Base-by-base conservation (phyloP, 2,113 vertebrate species). In the Otocyon megalotis region DNA sequence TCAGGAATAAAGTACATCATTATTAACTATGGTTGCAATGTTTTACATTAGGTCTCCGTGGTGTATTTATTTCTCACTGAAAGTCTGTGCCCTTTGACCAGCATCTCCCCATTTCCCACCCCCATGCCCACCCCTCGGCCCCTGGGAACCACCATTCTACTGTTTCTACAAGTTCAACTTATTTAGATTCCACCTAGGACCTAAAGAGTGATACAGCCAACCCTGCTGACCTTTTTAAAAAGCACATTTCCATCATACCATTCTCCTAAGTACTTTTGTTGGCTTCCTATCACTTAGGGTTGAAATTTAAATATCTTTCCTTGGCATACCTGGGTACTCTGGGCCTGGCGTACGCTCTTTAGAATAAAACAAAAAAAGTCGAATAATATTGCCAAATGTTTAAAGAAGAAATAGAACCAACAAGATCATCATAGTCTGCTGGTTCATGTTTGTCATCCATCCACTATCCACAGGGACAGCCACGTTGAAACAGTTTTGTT, bases 341-440 rank as follows among this genome's bases (percentile, higher is more conserved):
- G 67, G n/a, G 26, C 83, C 50, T 83, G 60, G 76, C 86, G 60
- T 92, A 94, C 35, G 35, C 26, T 76, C 48, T 83, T 82, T 63
- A 89, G 72, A 72, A 28, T 94, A 69, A 91, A 84, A 76, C n/a
- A 60, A 79, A 48, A 56, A 76, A 84, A 90, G n/a, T 37, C 16
- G 83, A 77, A 48, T 28, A n/a, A 54, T 84, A 62, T 43, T 60
- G 77, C n/a, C 8, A 62, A 71, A 71, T 0, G 4, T 28, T 50
- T 63, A 50, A 86, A 92, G 74, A 62, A 85, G 60, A 89, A 84
- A 82, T 35, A 91, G 22, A 87, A 24, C 16, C 30, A 62, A 60
- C 53, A 58, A 26, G 3, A 19, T 67, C 19, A 32, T 30, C 53
- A 26, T 9, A 77, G 14, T 60, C 22, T 1, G n/a, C 13, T 15